phyloP scores from a whole-genome alignment of 2,113 vertebrate genomes.

The Todiramphus saurophagus region DNA sequence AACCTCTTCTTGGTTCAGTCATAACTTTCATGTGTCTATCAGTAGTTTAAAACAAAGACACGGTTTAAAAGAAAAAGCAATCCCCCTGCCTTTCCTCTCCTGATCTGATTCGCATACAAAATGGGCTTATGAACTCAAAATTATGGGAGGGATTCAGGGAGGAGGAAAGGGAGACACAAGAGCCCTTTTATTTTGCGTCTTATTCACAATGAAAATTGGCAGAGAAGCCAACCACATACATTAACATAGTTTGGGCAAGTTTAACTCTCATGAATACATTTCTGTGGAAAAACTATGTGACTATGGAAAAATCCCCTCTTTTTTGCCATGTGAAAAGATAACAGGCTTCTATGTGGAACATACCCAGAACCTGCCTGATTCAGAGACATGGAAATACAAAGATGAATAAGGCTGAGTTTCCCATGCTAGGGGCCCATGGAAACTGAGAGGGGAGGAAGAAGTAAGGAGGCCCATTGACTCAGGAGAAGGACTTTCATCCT shows the following conservation, averaged over 20 bases:
- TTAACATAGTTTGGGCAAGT: slow-evolving; percentile 78
- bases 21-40: slow-evolving; percentile 25
- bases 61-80: slow-evolving; percentile 50
- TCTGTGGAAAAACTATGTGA: slow-evolving; percentile 80
- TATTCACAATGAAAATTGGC: slow-evolving; percentile 80
- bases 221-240: slow-evolving; percentile 76
- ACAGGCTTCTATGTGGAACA: slow-evolving; percentile 67
- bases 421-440: slow-evolving; percentile 65
- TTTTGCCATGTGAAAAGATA: slow-evolving; percentile 77
- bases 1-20: slow-evolving; percentile 5
- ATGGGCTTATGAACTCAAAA: slow-evolving; percentile 73
- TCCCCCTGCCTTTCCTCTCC: slow-evolving; percentile 63
- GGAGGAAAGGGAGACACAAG: slow-evolving; percentile 72
- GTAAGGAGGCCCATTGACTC: slow-evolving; percentile 39
- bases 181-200: slow-evolving; percentile 76
- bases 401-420: slow-evolving; percentile 62
- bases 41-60: slow-evolving; percentile 62
- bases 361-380: slow-evolving; percentile 71
- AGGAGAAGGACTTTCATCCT: slow-evolving; percentile 51
- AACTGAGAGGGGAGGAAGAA: slow-evolving; percentile 59
- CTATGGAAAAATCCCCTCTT: slow-evolving; percentile 79
- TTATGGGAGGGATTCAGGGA: slow-evolving; percentile 64
- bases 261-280: slow-evolving; percentile 81
- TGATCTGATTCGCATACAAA: slow-evolving; percentile 72
- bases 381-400: slow-evolving; percentile 68